These are phyloP conservation scores for Eremophila alpestris DNA, from an alignment of 2,797 vertebrate species.

Conservation along the genomic window DNA sequence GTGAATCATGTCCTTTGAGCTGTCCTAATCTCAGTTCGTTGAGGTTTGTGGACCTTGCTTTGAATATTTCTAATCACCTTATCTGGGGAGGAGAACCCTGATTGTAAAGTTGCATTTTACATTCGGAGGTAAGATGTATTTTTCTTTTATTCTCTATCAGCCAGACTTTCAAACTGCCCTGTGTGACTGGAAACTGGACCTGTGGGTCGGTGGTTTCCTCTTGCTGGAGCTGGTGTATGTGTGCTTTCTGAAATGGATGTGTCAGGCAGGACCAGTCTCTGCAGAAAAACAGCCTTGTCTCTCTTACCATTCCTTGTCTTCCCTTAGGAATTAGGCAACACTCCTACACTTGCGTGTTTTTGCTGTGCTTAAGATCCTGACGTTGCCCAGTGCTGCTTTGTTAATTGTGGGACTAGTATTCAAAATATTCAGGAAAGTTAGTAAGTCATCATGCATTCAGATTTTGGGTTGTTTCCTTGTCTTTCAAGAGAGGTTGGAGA, in stretches of 20 bases:
- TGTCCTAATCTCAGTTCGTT: not conserved
- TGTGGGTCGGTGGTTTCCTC: not conserved
- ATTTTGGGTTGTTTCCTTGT: not conserved
- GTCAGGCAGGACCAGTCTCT: not conserved
- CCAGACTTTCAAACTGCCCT: not conserved
- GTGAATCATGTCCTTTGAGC: not conserved
- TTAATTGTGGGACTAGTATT: not conserved
- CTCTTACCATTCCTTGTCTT: not conserved
- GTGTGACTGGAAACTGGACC: not conserved
- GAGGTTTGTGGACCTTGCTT: not conserved
- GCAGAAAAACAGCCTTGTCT: not conserved
- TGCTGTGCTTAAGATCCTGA: not conserved
- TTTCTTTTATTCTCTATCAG: not conserved
- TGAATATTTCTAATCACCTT: not conserved
- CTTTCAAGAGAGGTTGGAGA: not conserved
- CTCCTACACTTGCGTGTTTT: not conserved
- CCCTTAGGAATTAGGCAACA: not conserved
- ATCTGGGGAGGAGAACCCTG: not conserved
- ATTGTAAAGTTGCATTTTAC: not conserved
- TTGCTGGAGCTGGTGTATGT: accelerated
- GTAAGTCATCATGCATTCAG: not conserved
- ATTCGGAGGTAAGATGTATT: not conserved
- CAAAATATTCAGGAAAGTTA: not conserved
- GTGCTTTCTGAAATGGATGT: not conserved
- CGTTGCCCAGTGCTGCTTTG: accelerated